These are phyloP conservation scores for Xanthia togata DNA, from an alignment of 2,888 invertebrate genomes.

Conservation along the genomic window DNA sequence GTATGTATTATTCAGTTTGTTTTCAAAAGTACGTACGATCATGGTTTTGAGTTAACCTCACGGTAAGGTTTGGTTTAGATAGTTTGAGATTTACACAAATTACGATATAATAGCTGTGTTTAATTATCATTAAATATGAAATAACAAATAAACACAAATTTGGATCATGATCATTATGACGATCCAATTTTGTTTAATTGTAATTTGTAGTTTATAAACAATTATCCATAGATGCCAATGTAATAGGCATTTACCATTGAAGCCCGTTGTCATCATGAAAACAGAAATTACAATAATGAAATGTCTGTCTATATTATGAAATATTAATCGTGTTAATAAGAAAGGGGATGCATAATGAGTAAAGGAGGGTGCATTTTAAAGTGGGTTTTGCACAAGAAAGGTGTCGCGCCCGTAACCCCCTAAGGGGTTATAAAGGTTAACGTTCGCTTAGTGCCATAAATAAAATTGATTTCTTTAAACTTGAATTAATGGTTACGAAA, in stretches of 20 bases:
- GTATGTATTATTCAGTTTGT: neutral
- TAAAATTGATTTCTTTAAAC: slow-evolving; percentile 29
- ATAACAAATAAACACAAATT: no score
- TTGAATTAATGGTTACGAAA: neutral
- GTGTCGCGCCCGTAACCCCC: slow-evolving; percentile 32
- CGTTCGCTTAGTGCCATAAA: slow-evolving; percentile 41
- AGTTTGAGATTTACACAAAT: neutral
- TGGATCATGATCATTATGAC: neutral
- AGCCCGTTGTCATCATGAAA: neutral
- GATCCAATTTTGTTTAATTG: neutral
- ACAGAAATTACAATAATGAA: slow-evolving; percentile 13
- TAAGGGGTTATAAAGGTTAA: slow-evolving; percentile 36
- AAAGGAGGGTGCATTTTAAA: slow-evolving; percentile 53
- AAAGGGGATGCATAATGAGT: slow-evolving; percentile 24
- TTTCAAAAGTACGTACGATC: neutral
- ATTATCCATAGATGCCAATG: neutral
- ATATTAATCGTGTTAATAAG: slow-evolving; percentile 45
- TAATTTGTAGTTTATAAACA: no score
- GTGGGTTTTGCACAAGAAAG: slow-evolving; percentile 38
- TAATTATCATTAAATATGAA: no score
- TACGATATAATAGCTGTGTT: neutral
- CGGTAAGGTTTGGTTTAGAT: neutral
- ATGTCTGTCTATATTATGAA: slow-evolving; percentile 31
- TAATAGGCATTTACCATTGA: neutral
- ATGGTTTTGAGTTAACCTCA: neutral